Base-by-base conservation (phyloP, 2,797 vertebrate genomes). In the Serranus cabrilla region DNA sequence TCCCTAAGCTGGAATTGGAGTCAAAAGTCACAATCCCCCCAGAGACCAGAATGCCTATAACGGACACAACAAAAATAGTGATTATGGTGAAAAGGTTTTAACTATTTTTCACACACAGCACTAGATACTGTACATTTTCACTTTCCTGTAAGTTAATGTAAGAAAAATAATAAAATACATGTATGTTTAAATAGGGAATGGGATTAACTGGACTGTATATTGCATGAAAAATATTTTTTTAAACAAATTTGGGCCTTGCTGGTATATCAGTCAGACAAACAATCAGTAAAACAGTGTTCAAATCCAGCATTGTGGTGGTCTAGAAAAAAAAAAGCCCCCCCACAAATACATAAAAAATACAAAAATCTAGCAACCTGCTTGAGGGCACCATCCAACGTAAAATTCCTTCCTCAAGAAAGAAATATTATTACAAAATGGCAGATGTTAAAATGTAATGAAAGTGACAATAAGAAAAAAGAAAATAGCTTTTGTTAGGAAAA, bases 1-100 rank as follows among this genome's bases (percentile, higher is more conserved):
- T 78, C 79, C 86, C 74, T 21, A 21, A 25, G 7, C 71, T 71
- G 69, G 85, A 82, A 65, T 60, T 65, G 68, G 69, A 87, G 86
- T 89, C 88, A 89, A 77, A 88, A 90, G 85, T 82, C 86, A 80
- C 5, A 0, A 49, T 40, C 51, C 82, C n/a, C 57, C 71, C 17
- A 23, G 74, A 84, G 86, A 75, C 60, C 40, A 8, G 60, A 2
- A 65, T 63, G 59, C 42, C 61, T 74, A 11, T 42, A 61, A 43
- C 25, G 77, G 42, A 65, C 73, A 47, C 45, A 37, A 25, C 25
- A 27, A 57, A 70, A 31, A 51, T 5, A 16, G 4, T 27, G 43
- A 74, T 72, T 59, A 60, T 63, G 37, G 12, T 9, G 45, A 76
- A 21, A 1, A 0, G 7, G 62, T 45, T 62, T 54, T 12, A 52